These are phyloP conservation scores for Nyctibius grandis DNA, from an alignment of 2,797 vertebrate genomes.

Conservation along the genomic window DNA sequence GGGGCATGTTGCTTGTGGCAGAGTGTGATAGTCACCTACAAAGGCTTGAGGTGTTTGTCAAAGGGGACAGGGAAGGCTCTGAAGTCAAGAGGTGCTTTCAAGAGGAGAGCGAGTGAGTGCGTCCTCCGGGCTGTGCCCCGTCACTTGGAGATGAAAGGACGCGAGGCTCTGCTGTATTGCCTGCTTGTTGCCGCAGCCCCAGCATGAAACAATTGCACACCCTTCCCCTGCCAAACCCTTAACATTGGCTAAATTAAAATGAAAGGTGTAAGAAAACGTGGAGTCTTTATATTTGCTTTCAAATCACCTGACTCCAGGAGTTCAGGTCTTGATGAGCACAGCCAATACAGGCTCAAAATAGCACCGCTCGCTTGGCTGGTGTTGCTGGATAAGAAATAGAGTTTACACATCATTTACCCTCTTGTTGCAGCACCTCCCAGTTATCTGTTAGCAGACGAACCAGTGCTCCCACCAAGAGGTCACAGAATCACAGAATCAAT, in stretches of 20 bases:
- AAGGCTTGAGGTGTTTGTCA: constrained; percentile 21
- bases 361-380: not conserved
- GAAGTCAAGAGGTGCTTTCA: constrained; percentile 44
- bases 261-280: not conserved
- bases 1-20: not conserved
- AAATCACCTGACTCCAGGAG: not conserved
- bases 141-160: not conserved
- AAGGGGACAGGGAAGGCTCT: not conserved
- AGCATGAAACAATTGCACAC: not conserved
- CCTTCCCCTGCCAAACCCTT: not conserved
- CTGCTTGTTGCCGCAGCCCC: not conserved
- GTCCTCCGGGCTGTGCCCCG: fast-evolving
- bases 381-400: fast-evolving
- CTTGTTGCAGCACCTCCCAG: not conserved
- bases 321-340: fast-evolving
- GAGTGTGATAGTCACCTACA: not conserved
- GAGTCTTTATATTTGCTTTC: not conserved
- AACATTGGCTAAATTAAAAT: not conserved
- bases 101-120: not conserved
- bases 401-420: fast-evolving
- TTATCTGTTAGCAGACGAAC: not conserved
- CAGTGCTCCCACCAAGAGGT: not conserved
- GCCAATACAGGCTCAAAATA: fast-evolving
- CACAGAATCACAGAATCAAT: no score
- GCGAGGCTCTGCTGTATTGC: not conserved